Evolutionary conservation across 2,888 invertebrate species (phyloP), one percentile per base, ranked within the genome.

Genomic region (Lampropteryx suffumata): DNA sequence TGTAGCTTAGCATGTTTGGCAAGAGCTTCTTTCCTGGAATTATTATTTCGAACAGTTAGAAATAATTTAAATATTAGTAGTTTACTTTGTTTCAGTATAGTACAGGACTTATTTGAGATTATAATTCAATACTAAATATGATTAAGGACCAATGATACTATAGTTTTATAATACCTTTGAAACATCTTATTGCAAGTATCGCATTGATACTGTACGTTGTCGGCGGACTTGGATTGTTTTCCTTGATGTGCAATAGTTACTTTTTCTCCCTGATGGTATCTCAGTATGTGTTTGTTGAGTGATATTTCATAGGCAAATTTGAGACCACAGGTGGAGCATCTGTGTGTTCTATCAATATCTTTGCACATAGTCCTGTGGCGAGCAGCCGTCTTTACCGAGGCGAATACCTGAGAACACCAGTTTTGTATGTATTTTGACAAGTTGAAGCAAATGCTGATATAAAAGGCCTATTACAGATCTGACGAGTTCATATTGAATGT

Each of bases 1-100:
- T 94, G 94, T n/a, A 92, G 82, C 63, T 92, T 92, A 13, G 91
- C 90, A 73, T 94, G 94, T 41, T 93, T 91, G 0, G 92, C 92
- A 7, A 94, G 82, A 64, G 92, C 91, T 59, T 94, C 94, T 40
- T 92, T 92, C 75, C 94, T 93, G 37, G 14, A 39, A 43, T 10
- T 14, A 34, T 33, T n/a, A n/a, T n/a, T n/a, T n/a, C n/a, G n/a
- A 32, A 36, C 17, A 17, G 17, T 10, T 6, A 24, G 24, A 21
- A 21, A 21, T 21, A 5, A 21, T 21, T 21, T 5, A 21, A 21
- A 5, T 21, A 21, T 21, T 21, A 5, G 2, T 21, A 21, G 21
- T 21, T 3, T 21, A 21, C 21, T n/a, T n/a, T n/a, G n/a, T n/a
- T n/a, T n/a, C n/a, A n/a, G n/a, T n/a, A n/a, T n/a, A n/a, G n/a